These are phyloP conservation scores for Rhingia rostrata DNA, from an alignment of 2,888 invertebrate genomes.

Conservation along the genomic window DNA sequence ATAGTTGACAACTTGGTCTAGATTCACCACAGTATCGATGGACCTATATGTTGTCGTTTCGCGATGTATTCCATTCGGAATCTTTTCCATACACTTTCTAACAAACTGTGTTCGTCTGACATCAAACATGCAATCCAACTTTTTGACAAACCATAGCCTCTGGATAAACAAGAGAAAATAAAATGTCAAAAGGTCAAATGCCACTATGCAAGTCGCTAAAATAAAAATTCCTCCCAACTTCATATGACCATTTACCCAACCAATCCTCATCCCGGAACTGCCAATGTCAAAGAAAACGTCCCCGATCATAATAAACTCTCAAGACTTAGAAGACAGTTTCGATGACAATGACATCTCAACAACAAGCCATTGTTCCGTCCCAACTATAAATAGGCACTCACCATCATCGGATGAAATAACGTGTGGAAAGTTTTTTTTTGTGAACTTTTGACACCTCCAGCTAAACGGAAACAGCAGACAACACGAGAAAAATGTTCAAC, in stretches of 20 bases:
- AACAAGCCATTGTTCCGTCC: slow-evolving; percentile 31
- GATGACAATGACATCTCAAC: slow-evolving; percentile 51
- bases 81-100: too few relatives aligned
- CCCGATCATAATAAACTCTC: slow-evolving; percentile 18
- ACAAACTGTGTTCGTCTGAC: too few relatives aligned
- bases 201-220: too few relatives aligned
- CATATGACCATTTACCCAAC: neutral
- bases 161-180: too few relatives aligned
- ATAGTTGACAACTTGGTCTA: too few relatives aligned
- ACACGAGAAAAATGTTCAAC: slow-evolving; percentile 22
- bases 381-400: slow-evolving; percentile 9
- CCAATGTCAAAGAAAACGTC: slow-evolving; percentile 30
- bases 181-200: too few relatives aligned
- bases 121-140: too few relatives aligned
- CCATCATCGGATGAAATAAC: neutral
- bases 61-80: too few relatives aligned
- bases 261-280: slow-evolving; percentile 33
- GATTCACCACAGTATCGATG: too few relatives aligned
- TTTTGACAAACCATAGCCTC: too few relatives aligned
- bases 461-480: slow-evolving; percentile 44
- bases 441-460: slow-evolving; percentile 50
- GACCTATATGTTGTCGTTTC: too few relatives aligned
- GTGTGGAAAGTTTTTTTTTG: slow-evolving; percentile 55
- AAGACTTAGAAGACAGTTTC: neutral
- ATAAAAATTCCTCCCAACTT: too few relatives aligned